phyloP scores from a whole-genome alignment of 2,888 invertebrate genomes.

The Megalurothrips usitatus region DNA sequence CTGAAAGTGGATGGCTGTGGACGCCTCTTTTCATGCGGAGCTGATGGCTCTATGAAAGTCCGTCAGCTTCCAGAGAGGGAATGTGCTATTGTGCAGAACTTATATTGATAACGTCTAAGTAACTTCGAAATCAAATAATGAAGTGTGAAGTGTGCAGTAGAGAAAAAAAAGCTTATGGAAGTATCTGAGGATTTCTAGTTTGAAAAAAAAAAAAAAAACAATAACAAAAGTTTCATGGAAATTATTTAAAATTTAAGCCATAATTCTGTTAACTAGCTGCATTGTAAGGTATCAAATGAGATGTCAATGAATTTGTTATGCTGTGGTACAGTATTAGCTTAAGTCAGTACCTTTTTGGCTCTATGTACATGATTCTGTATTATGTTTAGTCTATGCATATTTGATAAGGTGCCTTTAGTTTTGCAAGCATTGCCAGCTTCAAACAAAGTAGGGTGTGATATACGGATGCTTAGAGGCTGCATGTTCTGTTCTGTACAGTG shows the following conservation, averaged over 20 bases:
- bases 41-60: conserved; percentile 98
- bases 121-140: not conserved
- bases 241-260: not conserved
- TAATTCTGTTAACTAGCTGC: not conserved
- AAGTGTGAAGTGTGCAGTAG: not conserved
- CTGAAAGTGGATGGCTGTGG: conserved; percentile 84
- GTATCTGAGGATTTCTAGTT: not conserved
- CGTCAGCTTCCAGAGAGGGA: conserved; percentile 83
- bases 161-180: not conserved
- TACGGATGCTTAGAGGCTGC: not conserved
- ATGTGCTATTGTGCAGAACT: conserved; percentile 52
- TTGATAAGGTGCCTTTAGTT: not conserved
- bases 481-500: not conserved
- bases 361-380: not conserved
- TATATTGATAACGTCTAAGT: conserved; percentile 45
- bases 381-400: not conserved
- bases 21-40: conserved; percentile 95
- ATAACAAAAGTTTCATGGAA: too few relatives aligned
- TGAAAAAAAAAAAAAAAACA: too few relatives aligned
- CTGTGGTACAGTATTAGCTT: conserved; percentile 5
- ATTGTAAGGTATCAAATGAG: not conserved
- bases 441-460: not conserved
- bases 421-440: not conserved
- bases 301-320: not conserved
- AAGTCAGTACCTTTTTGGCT: not conserved